Conservation (phyloP, 2,888 invertebrate genomes). For the Eledone cirrhosa region DNA sequence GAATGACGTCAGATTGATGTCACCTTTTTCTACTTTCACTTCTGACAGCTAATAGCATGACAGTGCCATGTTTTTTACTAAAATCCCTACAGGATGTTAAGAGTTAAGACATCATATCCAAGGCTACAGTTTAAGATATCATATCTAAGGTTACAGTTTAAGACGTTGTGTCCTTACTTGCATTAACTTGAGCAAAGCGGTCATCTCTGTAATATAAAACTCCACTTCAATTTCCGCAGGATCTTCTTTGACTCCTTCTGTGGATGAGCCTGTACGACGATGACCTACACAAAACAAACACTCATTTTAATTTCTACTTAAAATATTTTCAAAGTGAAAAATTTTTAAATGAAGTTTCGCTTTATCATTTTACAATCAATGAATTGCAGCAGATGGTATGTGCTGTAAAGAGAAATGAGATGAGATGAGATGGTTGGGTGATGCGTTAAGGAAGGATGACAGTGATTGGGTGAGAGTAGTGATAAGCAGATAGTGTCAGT, state of each 20-base stretch:
- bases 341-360: neutral
- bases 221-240: constrained; percentile 82
- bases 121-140: too few relatives aligned
- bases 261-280: constrained; percentile 50
- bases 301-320: neutral
- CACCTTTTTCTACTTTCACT: too few relatives aligned
- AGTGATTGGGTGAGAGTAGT: too few relatives aligned
- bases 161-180: constrained; percentile 68
- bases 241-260: constrained; percentile 73
- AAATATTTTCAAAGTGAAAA: neutral
- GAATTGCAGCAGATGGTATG: neutral
- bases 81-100: too few relatives aligned
- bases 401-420: neutral
- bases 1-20: too few relatives aligned
- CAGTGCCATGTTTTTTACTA: too few relatives aligned
- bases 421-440: too few relatives aligned
- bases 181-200: constrained; percentile 84
- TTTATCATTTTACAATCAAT: neutral
- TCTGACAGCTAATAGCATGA: too few relatives aligned
- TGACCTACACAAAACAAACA: constrained; percentile 41
- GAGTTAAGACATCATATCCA: too few relatives aligned
- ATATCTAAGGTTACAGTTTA: too few relatives aligned
- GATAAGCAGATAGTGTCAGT: too few relatives aligned
- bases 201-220: constrained; percentile 82
- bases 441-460: too few relatives aligned